Evolutionary conservation across 2,888 invertebrate genomes (phyloP), one percentile per base, ranked within the genome.

Genomic region (Polymixis lichenea): DNA sequence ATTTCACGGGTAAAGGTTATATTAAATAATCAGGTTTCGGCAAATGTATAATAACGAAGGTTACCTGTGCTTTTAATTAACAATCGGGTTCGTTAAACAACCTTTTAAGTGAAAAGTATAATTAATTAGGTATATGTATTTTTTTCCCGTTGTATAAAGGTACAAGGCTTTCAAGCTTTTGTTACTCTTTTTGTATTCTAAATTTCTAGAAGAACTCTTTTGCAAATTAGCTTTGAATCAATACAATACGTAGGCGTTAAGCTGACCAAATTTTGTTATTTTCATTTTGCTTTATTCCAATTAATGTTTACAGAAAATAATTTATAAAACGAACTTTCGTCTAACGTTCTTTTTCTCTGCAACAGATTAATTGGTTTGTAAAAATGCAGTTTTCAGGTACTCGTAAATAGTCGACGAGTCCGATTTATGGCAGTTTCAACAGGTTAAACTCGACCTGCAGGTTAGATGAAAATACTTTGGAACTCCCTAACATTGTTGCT

Each of bases 401-500:
- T 67, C 73, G 43, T 46, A 73, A 32, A 74, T 72, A 56, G 75
- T 55, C 74, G 55, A 72, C 0, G n/a, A 22, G 32, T 17, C 55
- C 38, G 19, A 80, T 84, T 74, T 66, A 70, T 67, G 46, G 75
- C 60, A 51, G 58, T 62, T 74, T 62, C 61, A 58, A 74, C 68
- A 49, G 66, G 66, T 70, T 66, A 46, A 70, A 28, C 53, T 62
- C 17, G 28, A 79, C 15, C n/a, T 67, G 62, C 64, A 56, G 67
- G 15, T 28, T 53, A 68, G n/a, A 85, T 85, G 71, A 75, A 75
- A 81, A 81, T 80, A 71, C 71, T 85, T 85, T 17, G 55, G 13
- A 64, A 67, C 32, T n/a, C 8, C 11, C 13, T 49, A 80, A 70
- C 81, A 83, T 51, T 60, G 58, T 84, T 64, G 66, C 32, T 15